A percentile compares a stretch with the other conserved stretches of the same genome.
phyloP scores from a whole-genome alignment of 2,888 invertebrate genomes.

The Athrips mouffetella region DNA sequence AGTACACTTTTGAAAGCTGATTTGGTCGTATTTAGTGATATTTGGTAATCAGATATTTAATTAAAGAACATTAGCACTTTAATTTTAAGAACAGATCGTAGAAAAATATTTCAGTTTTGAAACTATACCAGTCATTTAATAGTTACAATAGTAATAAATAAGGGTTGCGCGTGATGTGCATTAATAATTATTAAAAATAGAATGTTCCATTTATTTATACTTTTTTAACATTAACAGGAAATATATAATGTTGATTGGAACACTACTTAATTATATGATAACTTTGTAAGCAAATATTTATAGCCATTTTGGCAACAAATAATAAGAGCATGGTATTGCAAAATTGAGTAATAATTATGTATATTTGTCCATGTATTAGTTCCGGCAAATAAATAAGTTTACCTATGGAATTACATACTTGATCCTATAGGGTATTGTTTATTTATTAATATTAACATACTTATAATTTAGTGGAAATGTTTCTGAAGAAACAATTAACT shows the following conservation, averaged over 20 bases:
- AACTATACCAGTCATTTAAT: neutral
- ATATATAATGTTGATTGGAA: conserved; percentile 1
- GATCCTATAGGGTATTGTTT: neutral
- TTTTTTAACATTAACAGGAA: conserved; percentile 3
- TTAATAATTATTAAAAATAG: neutral
- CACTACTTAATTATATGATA: neutral
- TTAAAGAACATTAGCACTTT: too few species aligned
- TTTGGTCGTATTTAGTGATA: too few species aligned
- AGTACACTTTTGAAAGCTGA: too few species aligned
- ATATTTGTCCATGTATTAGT: neutral
- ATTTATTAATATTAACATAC: conserved; percentile 2
- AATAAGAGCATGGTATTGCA: neutral
- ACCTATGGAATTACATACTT: neutral
- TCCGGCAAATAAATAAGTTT: neutral
- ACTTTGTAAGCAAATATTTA: conserved; percentile 3
- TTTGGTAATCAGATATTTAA: too few species aligned
- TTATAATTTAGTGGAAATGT: conserved; percentile 3
- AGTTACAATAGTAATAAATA: neutral
- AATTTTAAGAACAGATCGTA: too few species aligned
- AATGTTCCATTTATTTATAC: conserved; percentile 3
- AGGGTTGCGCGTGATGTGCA: neutral
- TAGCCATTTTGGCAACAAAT: neutral
- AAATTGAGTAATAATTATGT: neutral
- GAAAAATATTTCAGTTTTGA: too few species aligned
- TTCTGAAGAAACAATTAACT: neutral